These are phyloP conservation scores for Aldabrachelys gigantea DNA, from an alignment of 2,113 vertebrate genomes.

Conservation along the genomic window DNA sequence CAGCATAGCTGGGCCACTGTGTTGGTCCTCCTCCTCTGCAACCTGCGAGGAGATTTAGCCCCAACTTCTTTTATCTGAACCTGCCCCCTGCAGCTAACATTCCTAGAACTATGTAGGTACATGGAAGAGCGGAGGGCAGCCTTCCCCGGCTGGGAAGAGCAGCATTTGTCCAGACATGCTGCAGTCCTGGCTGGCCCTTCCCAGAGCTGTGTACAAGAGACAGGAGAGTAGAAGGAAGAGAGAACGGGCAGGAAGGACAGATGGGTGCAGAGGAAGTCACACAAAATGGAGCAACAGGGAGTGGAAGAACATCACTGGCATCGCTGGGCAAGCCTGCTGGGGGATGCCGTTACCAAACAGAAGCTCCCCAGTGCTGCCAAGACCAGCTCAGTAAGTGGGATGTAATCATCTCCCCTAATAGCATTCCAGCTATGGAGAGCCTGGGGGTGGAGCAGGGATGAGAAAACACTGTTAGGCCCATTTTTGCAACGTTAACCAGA, in stretches of 20 bases:
- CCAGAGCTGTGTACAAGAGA: background rate
- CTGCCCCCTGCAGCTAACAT: background rate
- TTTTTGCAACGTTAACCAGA: background rate
- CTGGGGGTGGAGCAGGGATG: background rate
- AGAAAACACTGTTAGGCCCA: background rate
- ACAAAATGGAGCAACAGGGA: background rate
- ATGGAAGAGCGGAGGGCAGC: background rate
- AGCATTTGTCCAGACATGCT: background rate
- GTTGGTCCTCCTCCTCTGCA: rapidly evolving
- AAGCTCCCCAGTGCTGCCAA: background rate
- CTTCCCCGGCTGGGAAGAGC: constrained; percentile 30
- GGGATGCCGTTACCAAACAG: background rate
- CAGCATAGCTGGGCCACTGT: background rate
- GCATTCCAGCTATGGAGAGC: background rate
- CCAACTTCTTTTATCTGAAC: rapidly evolving
- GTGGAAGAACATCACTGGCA: background rate
- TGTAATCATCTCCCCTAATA: no score
- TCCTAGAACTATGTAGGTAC: background rate
- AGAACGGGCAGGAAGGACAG: rapidly evolving
- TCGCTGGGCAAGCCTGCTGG: background rate
- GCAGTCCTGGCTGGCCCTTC: background rate
- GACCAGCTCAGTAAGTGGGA: background rate
- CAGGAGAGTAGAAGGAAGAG: background rate
- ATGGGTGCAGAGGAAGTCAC: background rate
- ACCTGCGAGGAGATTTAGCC: rapidly evolving